Percentiles rank a stretch among this genome's conserved stretches.
phyloP scores from a whole-genome alignment of 2,113 vertebrate genomes.

The Lonchura striata region DNA sequence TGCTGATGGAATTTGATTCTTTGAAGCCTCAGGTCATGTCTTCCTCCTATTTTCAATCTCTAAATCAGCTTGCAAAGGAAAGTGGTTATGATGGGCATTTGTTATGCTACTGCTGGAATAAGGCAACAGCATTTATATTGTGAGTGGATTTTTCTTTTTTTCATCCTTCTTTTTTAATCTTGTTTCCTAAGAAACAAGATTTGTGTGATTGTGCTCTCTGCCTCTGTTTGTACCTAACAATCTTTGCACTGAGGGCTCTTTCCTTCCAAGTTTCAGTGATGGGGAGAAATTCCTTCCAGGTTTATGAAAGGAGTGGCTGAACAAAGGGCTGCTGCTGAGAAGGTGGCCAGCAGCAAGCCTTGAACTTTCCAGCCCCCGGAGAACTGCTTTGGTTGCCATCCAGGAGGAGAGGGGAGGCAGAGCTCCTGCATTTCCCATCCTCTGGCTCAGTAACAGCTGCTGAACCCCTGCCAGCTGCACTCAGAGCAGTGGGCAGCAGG shows the following conservation, averaged over 20 bases:
- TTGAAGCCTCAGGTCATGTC: background rate
- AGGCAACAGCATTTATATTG: background rate
- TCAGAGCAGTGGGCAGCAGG: background rate
- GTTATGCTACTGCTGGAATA: slow-evolving; percentile 1
- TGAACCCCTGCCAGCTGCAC: background rate
- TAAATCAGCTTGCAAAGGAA: background rate
- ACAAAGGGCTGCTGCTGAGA: background rate
- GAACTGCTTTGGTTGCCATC: background rate
- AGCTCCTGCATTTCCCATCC: background rate
- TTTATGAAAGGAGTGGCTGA: background rate
- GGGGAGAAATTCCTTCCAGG: background rate
- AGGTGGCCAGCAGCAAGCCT: background rate
- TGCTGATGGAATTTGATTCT: slow-evolving; percentile 29
- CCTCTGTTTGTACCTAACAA: background rate
- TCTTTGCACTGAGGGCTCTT: background rate
- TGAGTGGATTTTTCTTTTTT: background rate
- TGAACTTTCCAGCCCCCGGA: background rate
- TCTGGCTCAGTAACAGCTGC: background rate
- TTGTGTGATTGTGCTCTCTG: background rate
- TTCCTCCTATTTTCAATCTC: background rate
- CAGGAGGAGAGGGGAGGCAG: background rate
- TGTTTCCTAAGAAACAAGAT: slow-evolving; percentile 46
- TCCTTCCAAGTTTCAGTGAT: background rate
- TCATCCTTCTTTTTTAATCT: background rate
- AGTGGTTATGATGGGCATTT: slow-evolving; percentile 16